phyloP scores from a whole-genome alignment of 2,888 invertebrate genomes.

The Erebia ligea region DNA sequence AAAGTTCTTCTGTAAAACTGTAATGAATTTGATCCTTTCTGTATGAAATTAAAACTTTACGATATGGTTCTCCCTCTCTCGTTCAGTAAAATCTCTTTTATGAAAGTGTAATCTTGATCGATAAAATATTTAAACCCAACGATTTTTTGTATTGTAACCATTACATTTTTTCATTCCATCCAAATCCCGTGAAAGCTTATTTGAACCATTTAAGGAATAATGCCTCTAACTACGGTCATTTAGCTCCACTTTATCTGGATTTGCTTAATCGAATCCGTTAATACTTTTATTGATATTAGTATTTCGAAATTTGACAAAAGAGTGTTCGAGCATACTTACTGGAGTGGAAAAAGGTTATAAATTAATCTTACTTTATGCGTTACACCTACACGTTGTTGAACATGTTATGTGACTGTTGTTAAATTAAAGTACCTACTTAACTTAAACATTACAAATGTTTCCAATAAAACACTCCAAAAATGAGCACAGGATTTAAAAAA shows the following conservation, averaged over 20 bases:
- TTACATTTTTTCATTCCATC: not conserved
- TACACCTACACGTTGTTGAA: slow-evolving; percentile 21
- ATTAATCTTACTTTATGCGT: slow-evolving; percentile 19
- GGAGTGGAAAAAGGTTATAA: slow-evolving; percentile 27
- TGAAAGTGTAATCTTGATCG: not conserved
- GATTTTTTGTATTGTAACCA: not conserved
- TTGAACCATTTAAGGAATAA: slow-evolving; percentile 1
- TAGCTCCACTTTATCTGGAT: not conserved
- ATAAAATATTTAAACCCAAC: not conserved
- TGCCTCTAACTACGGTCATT: not conserved
- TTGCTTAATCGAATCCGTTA: not conserved
- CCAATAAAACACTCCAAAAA: slow-evolving; percentile 5
- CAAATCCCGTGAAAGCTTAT: not conserved
- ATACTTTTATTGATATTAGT: slow-evolving; percentile 8
- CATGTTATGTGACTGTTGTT: slow-evolving; percentile 24
- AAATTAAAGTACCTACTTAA: slow-evolving; percentile 23
- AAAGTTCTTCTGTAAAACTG: no score
- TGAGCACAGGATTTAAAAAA: slow-evolving; percentile 9
- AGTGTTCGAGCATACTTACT: slow-evolving; percentile 23
- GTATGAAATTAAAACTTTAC: no score
- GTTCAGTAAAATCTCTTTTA: not conserved
- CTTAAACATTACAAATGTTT: slow-evolving; percentile 16
- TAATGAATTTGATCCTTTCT: no score
- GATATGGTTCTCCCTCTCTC: no score
- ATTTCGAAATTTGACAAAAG: slow-evolving; percentile 31